Conservation (phyloP, 1,140 invertebrate species). For the Melitaea cinxia region DNA sequence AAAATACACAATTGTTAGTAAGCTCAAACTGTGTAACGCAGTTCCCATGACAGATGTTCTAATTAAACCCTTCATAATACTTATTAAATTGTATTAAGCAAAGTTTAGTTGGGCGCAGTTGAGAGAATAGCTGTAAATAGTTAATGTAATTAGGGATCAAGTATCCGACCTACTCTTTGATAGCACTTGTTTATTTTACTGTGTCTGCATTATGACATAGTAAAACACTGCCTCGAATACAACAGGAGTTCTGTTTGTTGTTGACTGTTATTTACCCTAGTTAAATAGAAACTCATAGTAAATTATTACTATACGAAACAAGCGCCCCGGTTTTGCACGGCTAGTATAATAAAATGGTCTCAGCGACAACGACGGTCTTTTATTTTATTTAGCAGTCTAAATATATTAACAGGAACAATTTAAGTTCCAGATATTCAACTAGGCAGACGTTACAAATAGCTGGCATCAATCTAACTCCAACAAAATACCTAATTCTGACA, state of each 20-base stretch:
- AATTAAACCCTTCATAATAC: constrained; percentile 1
- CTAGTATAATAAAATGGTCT: too few relatives aligned
- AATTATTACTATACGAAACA: not conserved
- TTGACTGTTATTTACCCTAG: not conserved
- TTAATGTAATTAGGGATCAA: constrained; percentile 7
- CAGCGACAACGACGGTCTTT: too few relatives aligned
- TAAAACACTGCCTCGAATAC: not conserved
- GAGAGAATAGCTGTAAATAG: not conserved
- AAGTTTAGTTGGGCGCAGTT: not conserved
- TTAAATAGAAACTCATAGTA: not conserved
- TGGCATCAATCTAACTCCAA: not conserved
- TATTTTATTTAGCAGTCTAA: too few relatives aligned
- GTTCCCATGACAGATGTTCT: not conserved
- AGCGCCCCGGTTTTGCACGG: too few relatives aligned
- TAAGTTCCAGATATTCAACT: not conserved
- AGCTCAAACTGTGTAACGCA: not conserved
- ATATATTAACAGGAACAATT: too few relatives aligned
- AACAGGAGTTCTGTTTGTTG: not conserved
- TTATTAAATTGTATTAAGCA: constrained; percentile 2
- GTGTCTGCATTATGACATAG: not conserved
- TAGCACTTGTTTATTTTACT: not conserved
- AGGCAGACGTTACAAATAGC: not conserved
- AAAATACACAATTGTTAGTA: too few relatives aligned
- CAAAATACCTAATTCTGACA: not conserved
- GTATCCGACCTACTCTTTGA: constrained; percentile 1